These are phyloP conservation scores for Telmatherina bonti DNA, from an alignment of 2,797 vertebrate genomes.

Conservation along the genomic window DNA sequence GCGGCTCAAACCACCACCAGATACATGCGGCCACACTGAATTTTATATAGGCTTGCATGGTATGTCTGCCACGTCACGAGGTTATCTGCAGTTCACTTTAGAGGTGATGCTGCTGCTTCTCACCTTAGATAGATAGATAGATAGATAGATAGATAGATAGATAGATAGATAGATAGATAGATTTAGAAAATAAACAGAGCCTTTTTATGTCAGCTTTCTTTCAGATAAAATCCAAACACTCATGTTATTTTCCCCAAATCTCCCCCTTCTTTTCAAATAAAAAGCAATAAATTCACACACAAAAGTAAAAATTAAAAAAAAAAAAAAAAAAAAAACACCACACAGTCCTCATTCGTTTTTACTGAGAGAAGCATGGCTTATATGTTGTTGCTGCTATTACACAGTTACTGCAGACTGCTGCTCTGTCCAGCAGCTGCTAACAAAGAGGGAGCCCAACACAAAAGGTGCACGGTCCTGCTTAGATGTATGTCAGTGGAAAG, in stretches of 20 bases:
- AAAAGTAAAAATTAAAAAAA: too few relatives aligned
- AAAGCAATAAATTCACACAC: constrained; percentile 1
- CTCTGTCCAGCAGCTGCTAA: constrained; percentile 75
- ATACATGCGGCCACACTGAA: constrained; percentile 54
- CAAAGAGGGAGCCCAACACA: constrained; percentile 77
- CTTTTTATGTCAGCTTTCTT: not conserved
- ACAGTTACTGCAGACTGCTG: constrained; percentile 48
- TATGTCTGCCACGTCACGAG: constrained; percentile 79
- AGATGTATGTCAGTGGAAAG: constrained; percentile 71
- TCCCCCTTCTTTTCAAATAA: constrained; percentile 14
- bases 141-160: constrained; percentile 23
- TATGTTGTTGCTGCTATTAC: constrained; percentile 34
- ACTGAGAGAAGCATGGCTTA: not conserved
- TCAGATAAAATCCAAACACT: not conserved
- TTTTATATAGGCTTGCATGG: constrained; percentile 77
- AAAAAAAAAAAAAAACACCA: too few relatives aligned
- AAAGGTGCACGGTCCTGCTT: constrained; percentile 78
- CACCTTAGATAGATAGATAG: constrained; percentile 30
- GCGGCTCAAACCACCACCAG: constrained; percentile 66
- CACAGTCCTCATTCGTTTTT: not conserved
- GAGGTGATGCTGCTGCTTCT: constrained; percentile 59
- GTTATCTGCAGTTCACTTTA: constrained; percentile 82
- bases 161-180: constrained; percentile 33
- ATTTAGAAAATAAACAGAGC: not conserved
- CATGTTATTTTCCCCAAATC: not conserved